These are phyloP conservation scores for Coleophora deauratella DNA, from an alignment of 2,888 invertebrate genomes.

Conservation along the genomic window DNA sequence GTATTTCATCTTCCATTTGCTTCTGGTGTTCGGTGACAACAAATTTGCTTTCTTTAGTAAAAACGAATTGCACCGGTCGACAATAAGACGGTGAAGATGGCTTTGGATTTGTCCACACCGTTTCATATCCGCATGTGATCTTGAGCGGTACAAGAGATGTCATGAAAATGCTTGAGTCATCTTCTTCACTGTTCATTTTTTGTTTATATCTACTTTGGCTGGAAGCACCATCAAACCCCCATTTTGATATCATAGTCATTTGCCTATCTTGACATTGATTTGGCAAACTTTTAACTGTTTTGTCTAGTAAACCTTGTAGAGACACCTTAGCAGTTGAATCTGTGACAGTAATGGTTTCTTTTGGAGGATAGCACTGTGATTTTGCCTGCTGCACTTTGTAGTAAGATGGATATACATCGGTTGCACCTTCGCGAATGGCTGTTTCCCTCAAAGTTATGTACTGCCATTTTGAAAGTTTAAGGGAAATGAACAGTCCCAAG, in stretches of 20 bases:
- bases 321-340: slow-evolving; percentile 13
- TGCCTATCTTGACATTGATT: slow-evolving; percentile 8
- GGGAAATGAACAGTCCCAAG: too few species aligned
- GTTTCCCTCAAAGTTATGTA: too few species aligned
- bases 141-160: slow-evolving; percentile 5
- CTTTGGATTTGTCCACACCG: slow-evolving; percentile 4
- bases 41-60: slow-evolving; percentile 7
- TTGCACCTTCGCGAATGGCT: too few species aligned
- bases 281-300: slow-evolving; percentile 7
- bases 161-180: slow-evolving; percentile 8
- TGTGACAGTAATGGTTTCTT: too few species aligned
- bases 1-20: slow-evolving; percentile 10
- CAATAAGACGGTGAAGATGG: slow-evolving; percentile 7
- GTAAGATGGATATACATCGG: too few species aligned
- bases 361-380: too few species aligned
- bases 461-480: too few species aligned
- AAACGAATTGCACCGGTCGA: slow-evolving; percentile 12
- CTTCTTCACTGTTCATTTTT: slow-evolving; percentile 2
- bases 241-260: slow-evolving; percentile 9
- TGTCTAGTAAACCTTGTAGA: slow-evolving; percentile 11
- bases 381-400: too few species aligned
- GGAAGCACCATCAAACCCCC: too few species aligned
- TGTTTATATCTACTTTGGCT: slow-evolving; percentile 3
- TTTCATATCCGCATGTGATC: slow-evolving; percentile 2
- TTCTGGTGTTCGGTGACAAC: too few species aligned